Evolutionary conservation across 2,113 vertebrate species (phyloP).

Genomic region (Dasyornis broadbenti): DNA sequence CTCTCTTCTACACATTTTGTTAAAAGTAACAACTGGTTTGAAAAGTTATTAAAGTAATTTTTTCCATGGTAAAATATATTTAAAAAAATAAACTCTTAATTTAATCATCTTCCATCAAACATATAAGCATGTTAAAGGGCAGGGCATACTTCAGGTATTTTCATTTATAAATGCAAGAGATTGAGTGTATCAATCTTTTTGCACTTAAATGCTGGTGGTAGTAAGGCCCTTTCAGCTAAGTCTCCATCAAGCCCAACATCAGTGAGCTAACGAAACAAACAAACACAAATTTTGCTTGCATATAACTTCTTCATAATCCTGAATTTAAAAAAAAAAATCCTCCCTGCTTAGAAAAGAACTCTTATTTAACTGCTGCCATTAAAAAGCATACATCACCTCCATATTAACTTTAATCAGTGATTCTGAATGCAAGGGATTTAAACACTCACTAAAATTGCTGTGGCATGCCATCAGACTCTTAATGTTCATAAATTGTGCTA

Average conservation of each 20-base stretch:
- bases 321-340: conserved; percentile 7
- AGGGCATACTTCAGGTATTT: conserved; percentile 36
- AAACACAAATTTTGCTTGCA: conserved; percentile 43
- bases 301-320: conserved; percentile 8
- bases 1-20: conserved; percentile 14
- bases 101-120: conserved; percentile 49
- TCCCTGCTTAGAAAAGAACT: conserved; percentile 8
- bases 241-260: conserved; percentile 30
- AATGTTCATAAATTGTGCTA: conserved; percentile 33
- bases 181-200: neutral
- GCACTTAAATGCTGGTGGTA: conserved; percentile 57
- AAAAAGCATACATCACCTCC: conserved; percentile 27
- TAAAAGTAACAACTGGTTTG: conserved; percentile 56
- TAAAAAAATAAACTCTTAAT: conserved; percentile 79
- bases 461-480: conserved; percentile 25
- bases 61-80: conserved; percentile 60
- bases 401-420: neutral
- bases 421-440: conserved; percentile 29
- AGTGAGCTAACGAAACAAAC: conserved; percentile 58
- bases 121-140: conserved; percentile 51
- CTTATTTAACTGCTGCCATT: conserved; percentile 25
- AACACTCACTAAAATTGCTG: conserved; percentile 31
- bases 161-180: conserved; percentile 44
- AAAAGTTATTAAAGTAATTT: conserved; percentile 63
- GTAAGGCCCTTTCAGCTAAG: conserved; percentile 54